Conservation (phyloP, 2,113 vertebrate genomes). For the Osmerus mordax region DNA sequence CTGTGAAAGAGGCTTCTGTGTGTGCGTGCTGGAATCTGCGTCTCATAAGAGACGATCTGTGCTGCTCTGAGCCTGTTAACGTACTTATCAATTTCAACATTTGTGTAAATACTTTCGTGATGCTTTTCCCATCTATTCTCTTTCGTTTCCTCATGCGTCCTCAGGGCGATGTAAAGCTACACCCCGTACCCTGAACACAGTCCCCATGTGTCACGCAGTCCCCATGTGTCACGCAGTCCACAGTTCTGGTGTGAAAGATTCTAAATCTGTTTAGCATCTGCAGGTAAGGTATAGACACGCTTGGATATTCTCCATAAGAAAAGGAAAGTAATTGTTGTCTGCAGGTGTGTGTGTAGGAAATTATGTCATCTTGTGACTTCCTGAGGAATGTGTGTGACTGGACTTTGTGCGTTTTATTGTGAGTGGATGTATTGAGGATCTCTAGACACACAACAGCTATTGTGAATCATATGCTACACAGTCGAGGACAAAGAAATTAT, state of each 20-base stretch:
- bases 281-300: slow-evolving; percentile 37
- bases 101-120: not conserved
- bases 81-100: not conserved
- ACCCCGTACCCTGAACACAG: slow-evolving; percentile 6
- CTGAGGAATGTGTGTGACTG: no score
- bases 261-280: slow-evolving; percentile 34
- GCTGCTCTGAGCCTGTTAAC: not conserved
- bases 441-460: no score
- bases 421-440: no score
- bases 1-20: slow-evolving; percentile 54
- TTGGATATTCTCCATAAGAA: not conserved
- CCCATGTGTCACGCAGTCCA: not conserved
- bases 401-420: no score
- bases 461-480: no score
- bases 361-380: not conserved
- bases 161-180: slow-evolving; percentile 38
- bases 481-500: no score
- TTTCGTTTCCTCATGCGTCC: slow-evolving; percentile 34
- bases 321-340: slow-evolving; percentile 32
- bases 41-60: not conserved
- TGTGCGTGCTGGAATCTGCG: slow-evolving; percentile 14
- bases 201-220: not conserved
- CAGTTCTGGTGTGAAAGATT: slow-evolving; percentile 20
- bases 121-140: slow-evolving; percentile 21
- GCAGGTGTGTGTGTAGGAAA: slow-evolving; percentile 41